Evolutionary conservation across 2,888 invertebrate species (phyloP).

Genomic region (Cactoblastis cactorum): DNA sequence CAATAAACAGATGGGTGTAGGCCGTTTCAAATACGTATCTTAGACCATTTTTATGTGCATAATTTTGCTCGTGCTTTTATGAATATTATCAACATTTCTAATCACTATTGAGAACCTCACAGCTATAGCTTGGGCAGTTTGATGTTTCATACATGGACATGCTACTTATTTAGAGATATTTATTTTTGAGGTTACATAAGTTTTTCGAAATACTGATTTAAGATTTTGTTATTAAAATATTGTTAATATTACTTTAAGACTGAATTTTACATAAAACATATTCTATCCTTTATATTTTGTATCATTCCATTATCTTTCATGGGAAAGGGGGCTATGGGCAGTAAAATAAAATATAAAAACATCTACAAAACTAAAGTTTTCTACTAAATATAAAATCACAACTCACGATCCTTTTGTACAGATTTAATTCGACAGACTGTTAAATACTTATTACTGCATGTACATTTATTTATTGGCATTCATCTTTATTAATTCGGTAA

Average conservation of each 20-base stretch:
- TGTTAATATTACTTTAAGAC: background rate
- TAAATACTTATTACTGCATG: conserved; percentile 73
- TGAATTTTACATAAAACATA: background rate
- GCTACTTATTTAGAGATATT: too few species aligned
- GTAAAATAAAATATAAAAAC: conserved; percentile 19
- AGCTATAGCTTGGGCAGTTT: too few species aligned
- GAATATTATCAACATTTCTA: too few species aligned
- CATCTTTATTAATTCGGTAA: conserved; percentile 67
- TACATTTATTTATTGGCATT: conserved; percentile 66
- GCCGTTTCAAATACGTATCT: too few species aligned
- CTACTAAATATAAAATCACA: conserved; percentile 53
- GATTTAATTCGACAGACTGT: conserved; percentile 78
- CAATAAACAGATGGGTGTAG: too few species aligned
- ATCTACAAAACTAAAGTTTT: conserved; percentile 25
- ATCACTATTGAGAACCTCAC: too few species aligned
- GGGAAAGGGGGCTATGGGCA: conserved; percentile 10
- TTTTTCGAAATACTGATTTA: too few species aligned
- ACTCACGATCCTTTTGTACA: conserved; percentile 73
- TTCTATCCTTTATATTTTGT: background rate
- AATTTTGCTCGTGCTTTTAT: too few species aligned
- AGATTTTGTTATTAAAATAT: too few species aligned
- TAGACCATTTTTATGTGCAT: too few species aligned
- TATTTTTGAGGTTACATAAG: too few species aligned
- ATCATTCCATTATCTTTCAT: background rate
- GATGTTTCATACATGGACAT: too few species aligned